A percentile compares a stretch with the other conserved stretches of the same genome.
Conservation (phyloP, 2,888 invertebrate species). For the Pimpla rufipes region DNA sequence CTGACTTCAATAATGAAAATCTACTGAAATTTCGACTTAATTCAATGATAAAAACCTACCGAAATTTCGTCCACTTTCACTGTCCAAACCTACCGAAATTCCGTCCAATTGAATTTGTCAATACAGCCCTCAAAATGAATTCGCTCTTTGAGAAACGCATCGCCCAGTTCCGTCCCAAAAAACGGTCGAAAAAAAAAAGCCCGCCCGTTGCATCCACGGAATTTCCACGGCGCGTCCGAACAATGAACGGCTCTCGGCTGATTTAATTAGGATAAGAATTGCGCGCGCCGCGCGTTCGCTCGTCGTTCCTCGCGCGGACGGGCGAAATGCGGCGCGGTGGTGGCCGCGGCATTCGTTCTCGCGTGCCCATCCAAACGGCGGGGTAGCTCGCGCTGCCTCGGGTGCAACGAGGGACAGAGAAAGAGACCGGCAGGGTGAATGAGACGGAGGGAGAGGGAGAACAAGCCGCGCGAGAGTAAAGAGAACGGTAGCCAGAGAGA, state of each 20-base stretch:
- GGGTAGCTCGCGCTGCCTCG: slow-evolving; percentile 26
- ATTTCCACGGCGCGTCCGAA: slow-evolving; percentile 57
- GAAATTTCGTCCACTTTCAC: background rate
- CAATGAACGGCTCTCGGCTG: slow-evolving; percentile 73
- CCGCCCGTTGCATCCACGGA: slow-evolving; percentile 50
- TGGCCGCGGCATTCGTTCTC: slow-evolving; percentile 43
- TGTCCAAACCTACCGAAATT: too few relatives aligned
- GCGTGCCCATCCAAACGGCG: slow-evolving; percentile 57
- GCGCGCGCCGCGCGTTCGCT: slow-evolving; percentile 74
- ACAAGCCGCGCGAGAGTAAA: slow-evolving; percentile 41
- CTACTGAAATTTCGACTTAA: too few relatives aligned
- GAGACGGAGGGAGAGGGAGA: slow-evolving; percentile 35
- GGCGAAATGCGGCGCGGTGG: slow-evolving; percentile 64
- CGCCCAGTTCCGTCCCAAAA: slow-evolving; percentile 19
- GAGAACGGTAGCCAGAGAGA: slow-evolving; percentile 42
- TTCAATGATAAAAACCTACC: background rate
- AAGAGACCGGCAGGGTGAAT: slow-evolving; percentile 35
- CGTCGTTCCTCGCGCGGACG: slow-evolving; percentile 70
- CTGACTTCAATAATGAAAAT: too few relatives aligned
- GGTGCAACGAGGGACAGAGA: slow-evolving; percentile 24
- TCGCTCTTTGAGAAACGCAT: too few relatives aligned
- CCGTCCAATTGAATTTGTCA: too few relatives aligned
- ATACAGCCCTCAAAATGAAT: too few relatives aligned
- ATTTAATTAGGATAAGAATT: slow-evolving; percentile 84
- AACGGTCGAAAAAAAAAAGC: slow-evolving; percentile 17